Evolutionary conservation across 1,140 invertebrate genomes (phyloP).

Genomic region (Apis dorsata): DNA sequence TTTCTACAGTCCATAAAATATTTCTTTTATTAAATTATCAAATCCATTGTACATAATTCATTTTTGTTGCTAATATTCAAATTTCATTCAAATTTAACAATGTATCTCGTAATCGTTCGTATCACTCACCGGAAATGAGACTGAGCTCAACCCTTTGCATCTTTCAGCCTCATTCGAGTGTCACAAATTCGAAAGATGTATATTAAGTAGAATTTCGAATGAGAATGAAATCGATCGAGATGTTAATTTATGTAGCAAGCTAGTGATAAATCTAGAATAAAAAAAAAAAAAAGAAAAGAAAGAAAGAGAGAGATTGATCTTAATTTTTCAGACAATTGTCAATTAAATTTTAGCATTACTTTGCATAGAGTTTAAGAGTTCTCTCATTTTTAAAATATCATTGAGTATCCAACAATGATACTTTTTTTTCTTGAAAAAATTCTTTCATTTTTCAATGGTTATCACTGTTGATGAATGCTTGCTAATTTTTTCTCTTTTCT

Average conservation of each 20-base stretch:
- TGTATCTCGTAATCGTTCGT: background rate
- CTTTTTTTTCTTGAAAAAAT: background rate
- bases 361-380: background rate
- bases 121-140: background rate
- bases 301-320: background rate
- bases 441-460: background rate
- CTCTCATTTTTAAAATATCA: fast-evolving
- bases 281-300: too few species aligned
- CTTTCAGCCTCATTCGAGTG: background rate
- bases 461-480: background rate
- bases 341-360: background rate
- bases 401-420: too few species aligned
- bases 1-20: too few species aligned
- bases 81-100: background rate
- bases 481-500: background rate
- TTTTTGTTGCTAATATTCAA: background rate
- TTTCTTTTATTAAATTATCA: background rate
- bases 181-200: background rate
- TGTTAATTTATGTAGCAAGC: background rate
- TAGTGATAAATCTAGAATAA: background rate
- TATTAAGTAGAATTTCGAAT: constrained; percentile 24
- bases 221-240: constrained; percentile 16
- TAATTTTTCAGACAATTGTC: background rate
- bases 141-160: background rate
- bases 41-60: background rate